Conservation (phyloP, 2,113 vertebrate species). For the Blennius ocellaris region DNA sequence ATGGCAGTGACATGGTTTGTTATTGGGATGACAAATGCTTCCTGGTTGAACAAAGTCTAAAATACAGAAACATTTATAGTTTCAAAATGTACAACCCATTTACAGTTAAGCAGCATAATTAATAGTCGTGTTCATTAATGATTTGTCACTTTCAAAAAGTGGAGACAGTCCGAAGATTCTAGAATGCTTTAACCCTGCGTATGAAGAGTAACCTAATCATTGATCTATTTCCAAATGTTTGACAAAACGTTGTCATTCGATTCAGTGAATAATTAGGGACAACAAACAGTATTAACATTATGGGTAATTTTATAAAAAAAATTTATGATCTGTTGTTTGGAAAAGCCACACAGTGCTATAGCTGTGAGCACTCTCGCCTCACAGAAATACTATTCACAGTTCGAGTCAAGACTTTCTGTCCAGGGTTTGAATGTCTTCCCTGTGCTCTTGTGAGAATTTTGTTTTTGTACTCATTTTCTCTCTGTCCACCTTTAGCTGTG, state of each 20-base stretch:
- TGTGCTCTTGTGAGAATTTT: too few relatives aligned
- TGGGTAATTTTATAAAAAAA: not conserved
- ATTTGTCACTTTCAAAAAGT: not conserved
- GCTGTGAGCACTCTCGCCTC: too few relatives aligned
- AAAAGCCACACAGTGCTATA: too few relatives aligned
- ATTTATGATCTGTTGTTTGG: not conserved
- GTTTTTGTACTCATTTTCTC: too few relatives aligned
- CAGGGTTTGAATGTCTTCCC: too few relatives aligned
- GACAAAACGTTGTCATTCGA: not conserved
- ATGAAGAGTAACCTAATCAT: not conserved
- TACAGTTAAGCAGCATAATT: not conserved
- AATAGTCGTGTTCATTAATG: not conserved
- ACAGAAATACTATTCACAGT: too few relatives aligned
- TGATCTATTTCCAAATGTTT: not conserved
- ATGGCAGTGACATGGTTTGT: constrained; percentile 45
- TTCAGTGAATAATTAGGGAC: not conserved
- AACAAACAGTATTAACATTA: not conserved
- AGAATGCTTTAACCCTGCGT: not conserved
- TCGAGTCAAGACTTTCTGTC: too few relatives aligned
- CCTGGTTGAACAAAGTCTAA: constrained; percentile 61
- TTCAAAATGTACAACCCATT: not conserved
- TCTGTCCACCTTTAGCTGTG: too few relatives aligned
- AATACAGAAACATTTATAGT: constrained; percentile 12
- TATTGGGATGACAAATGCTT: constrained; percentile 11
- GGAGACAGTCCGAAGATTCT: not conserved